Evolutionary conservation across 2,888 invertebrate species (phyloP), one percentile per base, ranked within the genome.

Genomic region (Luperina testacea): DNA sequence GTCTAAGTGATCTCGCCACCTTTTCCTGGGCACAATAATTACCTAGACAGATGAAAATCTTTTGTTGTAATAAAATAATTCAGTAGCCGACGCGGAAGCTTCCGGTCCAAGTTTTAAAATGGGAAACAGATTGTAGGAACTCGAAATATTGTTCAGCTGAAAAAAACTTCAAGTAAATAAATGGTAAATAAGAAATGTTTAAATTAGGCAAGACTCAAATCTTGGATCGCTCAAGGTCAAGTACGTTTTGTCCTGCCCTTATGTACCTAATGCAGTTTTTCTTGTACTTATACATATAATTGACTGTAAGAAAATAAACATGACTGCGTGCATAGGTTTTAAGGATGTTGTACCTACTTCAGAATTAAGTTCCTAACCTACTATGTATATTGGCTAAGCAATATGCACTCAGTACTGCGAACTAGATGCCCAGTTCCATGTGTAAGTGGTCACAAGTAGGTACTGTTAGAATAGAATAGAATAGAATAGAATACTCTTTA

Each of bases 381-480:
- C 42, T 53, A 42, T 15, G 24, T 68, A 53, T 32, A 70, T 69
- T 48, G 65, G n/a, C 59, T 51, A 59, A 69, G 80, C 68, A 82
- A 42, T 38, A 59, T 38, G 45, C 2, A 63, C 42, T 59, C 32
- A 11, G 51, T 57, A 72, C n/a, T 13, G n/a, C 32, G 24, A n/a
- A 57, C 24, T 48, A 27, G 51, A 70, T 70, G 32, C 17, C 27
- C 24, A n/a, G 32, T 69, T 20, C 32, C 42, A 42, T 45, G 59
- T 45, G 59, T 51, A 53, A 67, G 61, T 57, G 57, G n/a, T 72
- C 20, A n/a, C 38, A 48, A 24, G 20, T 42, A 65, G 64, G 32
- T 67, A 64, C 0, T 7, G 24, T 32, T 65, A 72, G n/a, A n/a
- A n/a, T n/a, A n/a, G n/a, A n/a, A n/a, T n/a, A n/a, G n/a, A n/a